Evolutionary conservation across 1,140 invertebrate genomes (phyloP).

Genomic region (Rhynchophorus ferrugineus): DNA sequence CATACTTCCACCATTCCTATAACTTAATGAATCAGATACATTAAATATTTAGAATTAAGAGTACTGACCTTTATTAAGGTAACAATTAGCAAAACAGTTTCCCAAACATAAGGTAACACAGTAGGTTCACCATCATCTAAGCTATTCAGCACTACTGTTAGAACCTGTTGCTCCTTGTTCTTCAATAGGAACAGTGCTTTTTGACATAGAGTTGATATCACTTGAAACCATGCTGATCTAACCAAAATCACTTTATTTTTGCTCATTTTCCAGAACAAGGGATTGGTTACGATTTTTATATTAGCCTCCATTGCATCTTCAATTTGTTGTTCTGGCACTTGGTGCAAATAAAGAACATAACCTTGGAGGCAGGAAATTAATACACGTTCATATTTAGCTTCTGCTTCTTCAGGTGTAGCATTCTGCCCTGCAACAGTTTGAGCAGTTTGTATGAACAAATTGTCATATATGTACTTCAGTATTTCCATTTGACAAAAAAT

Average conservation of each 20-base stretch:
- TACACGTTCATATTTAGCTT: slow-evolving; percentile 63
- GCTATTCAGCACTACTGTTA: slow-evolving; percentile 54
- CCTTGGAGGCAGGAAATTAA: slow-evolving; percentile 60
- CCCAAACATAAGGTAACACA: slow-evolving; percentile 62
- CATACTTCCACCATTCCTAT: slow-evolving; percentile 56
- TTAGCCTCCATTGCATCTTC: slow-evolving; percentile 46
- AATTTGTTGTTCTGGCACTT: slow-evolving; percentile 45
- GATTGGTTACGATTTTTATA: slow-evolving; percentile 48
- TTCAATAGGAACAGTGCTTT: slow-evolving; percentile 42
- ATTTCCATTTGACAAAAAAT: slow-evolving; percentile 71
- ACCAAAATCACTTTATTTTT: slow-evolving; percentile 50
- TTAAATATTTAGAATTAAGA: background rate
- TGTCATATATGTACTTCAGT: slow-evolving; percentile 60
- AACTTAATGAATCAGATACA: too few relatives aligned
- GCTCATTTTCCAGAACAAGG: slow-evolving; percentile 67
- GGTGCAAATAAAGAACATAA: slow-evolving; percentile 54
- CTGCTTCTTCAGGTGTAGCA: slow-evolving; percentile 58
- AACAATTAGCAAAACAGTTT: slow-evolving; percentile 53
- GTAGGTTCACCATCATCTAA: slow-evolving; percentile 65
- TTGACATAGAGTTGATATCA: slow-evolving; percentile 56
- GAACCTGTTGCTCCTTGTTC: slow-evolving; percentile 49
- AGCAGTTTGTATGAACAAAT: slow-evolving; percentile 59
- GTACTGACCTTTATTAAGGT: slow-evolving; percentile 43
- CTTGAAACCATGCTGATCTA: slow-evolving; percentile 57
- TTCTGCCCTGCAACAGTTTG: slow-evolving; percentile 51